phyloP scores from a whole-genome alignment of 2,113 vertebrate species.

The Tychaedon coryphoeus region DNA sequence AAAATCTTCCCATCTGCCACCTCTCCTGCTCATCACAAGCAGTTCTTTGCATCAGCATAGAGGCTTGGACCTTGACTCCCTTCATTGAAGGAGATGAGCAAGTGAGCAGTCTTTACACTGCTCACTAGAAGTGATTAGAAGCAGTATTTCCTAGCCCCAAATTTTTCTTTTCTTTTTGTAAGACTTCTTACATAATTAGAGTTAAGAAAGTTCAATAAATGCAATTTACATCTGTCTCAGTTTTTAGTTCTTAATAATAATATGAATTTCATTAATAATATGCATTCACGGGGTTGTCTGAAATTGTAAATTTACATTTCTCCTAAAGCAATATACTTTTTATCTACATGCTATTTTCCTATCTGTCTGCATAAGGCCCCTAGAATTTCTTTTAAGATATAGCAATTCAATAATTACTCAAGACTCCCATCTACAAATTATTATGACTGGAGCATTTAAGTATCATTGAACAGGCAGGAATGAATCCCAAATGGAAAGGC shows the following conservation, averaged over 20 bases:
- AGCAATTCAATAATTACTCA: constrained; percentile 39
- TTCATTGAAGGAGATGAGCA: not conserved
- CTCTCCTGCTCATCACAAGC: not conserved
- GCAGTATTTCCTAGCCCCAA: not conserved
- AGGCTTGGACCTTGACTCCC: not conserved
- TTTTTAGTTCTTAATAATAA: constrained; percentile 42
- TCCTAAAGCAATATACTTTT: constrained; percentile 44
- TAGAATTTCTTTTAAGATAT: not conserved
- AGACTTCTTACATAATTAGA: constrained; percentile 26
- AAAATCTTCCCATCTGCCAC: not conserved
- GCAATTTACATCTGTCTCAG: constrained; percentile 40
- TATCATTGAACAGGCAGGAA: not conserved
- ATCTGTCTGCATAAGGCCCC: constrained; percentile 41
- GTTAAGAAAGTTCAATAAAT: not conserved
- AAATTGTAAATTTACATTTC: constrained; percentile 50
- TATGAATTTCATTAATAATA: constrained; percentile 63
- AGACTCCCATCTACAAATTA: not conserved
- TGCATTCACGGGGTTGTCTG: constrained; percentile 9
- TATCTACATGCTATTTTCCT: constrained; percentile 16
- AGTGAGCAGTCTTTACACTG: not conserved
- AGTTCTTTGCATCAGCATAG: not conserved
- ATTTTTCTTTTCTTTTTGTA: not conserved
- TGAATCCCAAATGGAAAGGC: not conserved
- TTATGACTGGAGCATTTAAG: not conserved
- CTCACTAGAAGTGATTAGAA: not conserved